phyloP scores from a whole-genome alignment of 2,888 invertebrate species.

The Acanthacorydalis orientalis region DNA sequence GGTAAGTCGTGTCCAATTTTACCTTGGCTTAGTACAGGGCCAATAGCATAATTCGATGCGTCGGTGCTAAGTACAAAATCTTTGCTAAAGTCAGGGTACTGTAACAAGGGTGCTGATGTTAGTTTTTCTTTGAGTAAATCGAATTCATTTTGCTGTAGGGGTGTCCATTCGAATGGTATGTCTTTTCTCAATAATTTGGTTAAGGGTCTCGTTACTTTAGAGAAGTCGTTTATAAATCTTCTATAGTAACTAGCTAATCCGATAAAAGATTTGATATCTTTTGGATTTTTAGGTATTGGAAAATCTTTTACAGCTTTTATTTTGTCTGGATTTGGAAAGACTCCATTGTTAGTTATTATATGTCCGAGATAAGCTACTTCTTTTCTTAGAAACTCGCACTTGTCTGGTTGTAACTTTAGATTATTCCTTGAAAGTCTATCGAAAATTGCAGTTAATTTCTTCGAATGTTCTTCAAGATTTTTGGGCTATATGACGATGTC shows the following conservation, averaged over 20 bases:
- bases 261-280: background rate
- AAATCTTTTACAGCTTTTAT: background rate
- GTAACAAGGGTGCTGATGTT: background rate
- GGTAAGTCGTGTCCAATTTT: background rate
- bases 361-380: slow-evolving; percentile 16
- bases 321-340: background rate
- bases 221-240: background rate
- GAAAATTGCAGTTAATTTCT: background rate
- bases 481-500: background rate
- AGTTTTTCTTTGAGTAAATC: background rate
- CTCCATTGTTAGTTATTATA: slow-evolving; percentile 12
- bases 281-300: background rate
- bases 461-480: background rate
- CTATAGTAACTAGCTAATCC: background rate
- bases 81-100: slow-evolving; percentile 2
- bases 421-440: background rate
- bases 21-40: slow-evolving; percentile 1
- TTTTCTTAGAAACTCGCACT: slow-evolving; percentile 9
- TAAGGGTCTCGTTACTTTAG: background rate
- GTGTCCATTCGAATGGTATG: background rate
- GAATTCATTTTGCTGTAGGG: background rate
- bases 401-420: slow-evolving; percentile 8
- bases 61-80: slow-evolving; percentile 1
- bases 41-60: background rate
- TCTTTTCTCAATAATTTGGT: background rate